Evolutionary conservation across 2,888 invertebrate species (phyloP).

Genomic region (Thera britannica): DNA sequence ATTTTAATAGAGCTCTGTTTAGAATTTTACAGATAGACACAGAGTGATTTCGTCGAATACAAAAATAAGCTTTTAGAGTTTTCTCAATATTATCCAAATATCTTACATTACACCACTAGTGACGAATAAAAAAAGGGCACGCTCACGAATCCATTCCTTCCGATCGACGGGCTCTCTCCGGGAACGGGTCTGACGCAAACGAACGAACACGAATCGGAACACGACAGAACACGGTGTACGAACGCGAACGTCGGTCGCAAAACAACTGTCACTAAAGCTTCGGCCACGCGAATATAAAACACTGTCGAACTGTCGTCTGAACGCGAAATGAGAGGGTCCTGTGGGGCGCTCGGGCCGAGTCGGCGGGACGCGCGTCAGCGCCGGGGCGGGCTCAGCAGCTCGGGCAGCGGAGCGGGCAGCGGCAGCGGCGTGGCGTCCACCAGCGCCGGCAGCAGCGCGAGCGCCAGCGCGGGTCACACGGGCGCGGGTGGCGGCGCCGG

Average conservation of each 20-base stretch:
- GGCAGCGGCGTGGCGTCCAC: conserved; percentile 80
- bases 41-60: conserved; percentile 77
- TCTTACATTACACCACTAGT: conserved; percentile 78
- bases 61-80: conserved; percentile 84
- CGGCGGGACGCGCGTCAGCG: conserved; percentile 58
- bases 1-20: conserved; percentile 66
- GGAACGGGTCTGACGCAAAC: conserved; percentile 63
- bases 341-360: conserved; percentile 72
- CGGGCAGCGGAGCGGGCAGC: conserved; percentile 80
- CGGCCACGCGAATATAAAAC: conserved; percentile 80
- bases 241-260: conserved; percentile 78
- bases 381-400: conserved; percentile 81
- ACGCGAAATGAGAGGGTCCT: conserved; percentile 69
- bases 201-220: conserved; percentile 60
- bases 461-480: conserved; percentile 83
- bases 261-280: conserved; percentile 79
- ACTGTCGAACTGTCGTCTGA: conserved; percentile 72
- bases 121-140: conserved; percentile 73
- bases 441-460: conserved; percentile 82
- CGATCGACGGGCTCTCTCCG: conserved; percentile 60
- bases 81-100: conserved; percentile 79
- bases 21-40: conserved; percentile 77
- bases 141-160: conserved; percentile 72
- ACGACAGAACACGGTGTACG: conserved; percentile 67
- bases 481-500: conserved; percentile 90